These are phyloP conservation scores for Leucoraja erinaceus DNA, from an alignment of 2,113 vertebrate species.

Conservation along the genomic window DNA sequence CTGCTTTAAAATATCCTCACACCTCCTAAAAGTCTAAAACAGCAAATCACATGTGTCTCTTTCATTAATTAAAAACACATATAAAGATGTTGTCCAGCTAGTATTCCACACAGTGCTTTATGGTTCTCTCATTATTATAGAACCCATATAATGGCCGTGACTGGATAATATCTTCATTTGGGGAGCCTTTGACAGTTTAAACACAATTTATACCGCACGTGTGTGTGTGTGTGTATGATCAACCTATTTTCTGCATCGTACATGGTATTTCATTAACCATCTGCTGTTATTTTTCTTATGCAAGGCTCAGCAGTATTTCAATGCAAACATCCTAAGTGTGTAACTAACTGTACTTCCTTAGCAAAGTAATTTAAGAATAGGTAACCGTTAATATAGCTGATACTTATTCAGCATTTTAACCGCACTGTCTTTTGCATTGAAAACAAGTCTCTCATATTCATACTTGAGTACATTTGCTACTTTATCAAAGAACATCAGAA, in stretches of 20 bases:
- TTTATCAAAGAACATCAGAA: background rate
- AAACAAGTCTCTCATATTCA: background rate
- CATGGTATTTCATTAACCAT: too few species aligned
- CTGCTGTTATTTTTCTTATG: background rate
- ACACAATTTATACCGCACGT: background rate
- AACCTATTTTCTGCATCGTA: background rate
- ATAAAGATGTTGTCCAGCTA: constrained; percentile 1
- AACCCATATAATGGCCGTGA: background rate
- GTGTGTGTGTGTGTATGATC: background rate
- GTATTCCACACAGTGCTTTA: background rate
- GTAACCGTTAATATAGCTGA: too few species aligned
- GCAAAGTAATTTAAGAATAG: background rate
- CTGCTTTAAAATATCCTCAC: constrained; percentile 1
- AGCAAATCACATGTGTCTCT: background rate
- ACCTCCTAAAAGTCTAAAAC: constrained; percentile 10
- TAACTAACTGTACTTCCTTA: background rate
- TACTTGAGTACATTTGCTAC: background rate
- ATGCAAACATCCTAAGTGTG: background rate
- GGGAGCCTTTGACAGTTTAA: background rate
- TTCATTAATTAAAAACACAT: background rate
- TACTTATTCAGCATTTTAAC: background rate
- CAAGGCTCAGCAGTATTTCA: background rate
- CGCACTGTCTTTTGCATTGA: background rate
- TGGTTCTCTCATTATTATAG: background rate
- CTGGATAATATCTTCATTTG: background rate